Evolutionary conservation across 2,113 vertebrate genomes (phyloP), one percentile per base, ranked within the genome.

Genomic region (Amphiprion ocellaris): DNA sequence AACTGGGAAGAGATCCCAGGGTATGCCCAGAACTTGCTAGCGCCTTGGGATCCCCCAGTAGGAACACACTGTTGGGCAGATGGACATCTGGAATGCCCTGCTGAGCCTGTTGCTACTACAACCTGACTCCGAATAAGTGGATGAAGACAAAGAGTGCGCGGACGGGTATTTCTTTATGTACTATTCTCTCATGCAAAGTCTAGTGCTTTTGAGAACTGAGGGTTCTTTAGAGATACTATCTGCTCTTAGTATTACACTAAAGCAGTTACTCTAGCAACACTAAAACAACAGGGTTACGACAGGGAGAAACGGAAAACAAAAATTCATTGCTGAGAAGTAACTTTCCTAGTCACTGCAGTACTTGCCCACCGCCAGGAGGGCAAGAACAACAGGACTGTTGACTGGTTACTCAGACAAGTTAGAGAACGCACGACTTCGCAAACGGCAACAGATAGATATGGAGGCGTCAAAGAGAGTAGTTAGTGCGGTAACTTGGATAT

Each of bases 401-500:
- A 28, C 33, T 5, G 12, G 3, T 46, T 53, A 30, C 17, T 52
- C 15, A 33, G 33, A 37, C 33, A 37, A 14, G 47, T 26, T 6
- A 11, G 0, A 49, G 7, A 26, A 1, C 10, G 41, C 21, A 54
- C 24, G 15, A 28, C 15, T 10, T 19, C 2, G 5, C 15, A 33
- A 37, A 44, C 37, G 60, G 21, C 54, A 24, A 47, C 60, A 63
- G 16, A 2, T 2, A 58, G 52, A 24, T 49, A 62, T 1, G 63
- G 24, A 26, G 16, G 21, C 23, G 46, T 12, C 37, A 55, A 16
- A 61, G 33, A 23, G 1, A 14, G 15, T 10, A 37, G 33, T 70
- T 49, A 54, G 8, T 3, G 24, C 50, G 70, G 66, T 64, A 81
- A 63, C 78, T 67, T 49, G 21, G 63, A 59, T 71, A 54, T 33